phyloP scores from a whole-genome alignment of 2,797 vertebrate species.

The Pachyuromys duprasi region DNA sequence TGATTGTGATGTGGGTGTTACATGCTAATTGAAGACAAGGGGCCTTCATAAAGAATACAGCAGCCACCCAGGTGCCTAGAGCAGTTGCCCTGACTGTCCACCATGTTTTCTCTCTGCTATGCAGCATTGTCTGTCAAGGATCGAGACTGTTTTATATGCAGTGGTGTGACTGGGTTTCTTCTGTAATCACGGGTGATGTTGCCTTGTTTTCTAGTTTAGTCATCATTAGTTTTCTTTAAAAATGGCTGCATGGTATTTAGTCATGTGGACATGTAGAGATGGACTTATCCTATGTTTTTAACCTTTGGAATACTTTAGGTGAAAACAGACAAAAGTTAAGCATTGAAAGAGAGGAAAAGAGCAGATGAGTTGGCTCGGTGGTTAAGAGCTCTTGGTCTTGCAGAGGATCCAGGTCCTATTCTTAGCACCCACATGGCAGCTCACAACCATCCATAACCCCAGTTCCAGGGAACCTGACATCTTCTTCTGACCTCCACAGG shows the following conservation, averaged over 20 bases:
- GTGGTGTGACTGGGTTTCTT: no score
- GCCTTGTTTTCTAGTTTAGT: background rate
- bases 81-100: background rate
- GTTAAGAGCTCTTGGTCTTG: background rate
- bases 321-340: background rate
- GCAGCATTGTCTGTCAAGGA: background rate
- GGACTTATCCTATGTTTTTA: background rate
- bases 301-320: background rate
- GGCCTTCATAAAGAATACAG: accelerated
- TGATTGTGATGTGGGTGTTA: accelerated
- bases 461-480: background rate
- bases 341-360: background rate
- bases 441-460: no score
- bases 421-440: no score
- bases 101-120: no score
- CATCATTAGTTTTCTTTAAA: background rate
- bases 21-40: background rate
- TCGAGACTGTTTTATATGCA: accelerated
- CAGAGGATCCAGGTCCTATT: background rate
- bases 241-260: background rate
- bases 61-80: no score
- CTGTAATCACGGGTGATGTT: background rate
- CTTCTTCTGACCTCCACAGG: background rate
- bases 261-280: background rate
- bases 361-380: background rate